phyloP scores from a whole-genome alignment of 2,888 invertebrate species.

The Parnassius apollo region DNA sequence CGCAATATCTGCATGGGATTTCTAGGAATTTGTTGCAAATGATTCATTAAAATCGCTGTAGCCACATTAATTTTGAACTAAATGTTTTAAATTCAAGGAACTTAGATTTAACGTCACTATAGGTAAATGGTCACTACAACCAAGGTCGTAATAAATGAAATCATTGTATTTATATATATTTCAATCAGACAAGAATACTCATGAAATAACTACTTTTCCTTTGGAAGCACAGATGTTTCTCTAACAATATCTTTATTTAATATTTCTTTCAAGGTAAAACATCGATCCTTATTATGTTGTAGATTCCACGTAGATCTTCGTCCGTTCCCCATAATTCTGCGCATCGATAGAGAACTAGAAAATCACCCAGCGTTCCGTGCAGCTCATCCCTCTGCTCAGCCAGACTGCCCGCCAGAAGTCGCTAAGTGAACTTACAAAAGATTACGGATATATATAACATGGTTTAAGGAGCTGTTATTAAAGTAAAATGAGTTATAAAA shows the following conservation, averaged over 20 bases:
- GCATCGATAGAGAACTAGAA: slow-evolving; percentile 92
- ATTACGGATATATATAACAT: not conserved
- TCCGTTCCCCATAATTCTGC: slow-evolving; percentile 92
- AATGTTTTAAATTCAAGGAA: no score
- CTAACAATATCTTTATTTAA: not conserved
- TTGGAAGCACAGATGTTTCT: no score
- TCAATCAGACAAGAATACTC: no score
- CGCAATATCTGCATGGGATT: no score
- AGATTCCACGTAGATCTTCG: slow-evolving; percentile 96
- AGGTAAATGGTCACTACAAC: no score
- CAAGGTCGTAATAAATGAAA: no score
- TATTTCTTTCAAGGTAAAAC: not conserved
- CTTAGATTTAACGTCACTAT: no score
- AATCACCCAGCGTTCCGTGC: slow-evolving; percentile 94
- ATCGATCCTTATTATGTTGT: slow-evolving; percentile 19
- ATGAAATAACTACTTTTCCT: no score
- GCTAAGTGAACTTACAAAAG: slow-evolving; percentile 80
- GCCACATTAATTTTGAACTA: no score
- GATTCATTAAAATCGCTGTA: no score
- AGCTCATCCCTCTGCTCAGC: slow-evolving; percentile 95
- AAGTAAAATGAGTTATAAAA: not conserved
- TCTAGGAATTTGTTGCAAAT: no score
- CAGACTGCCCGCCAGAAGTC: slow-evolving; percentile 95
- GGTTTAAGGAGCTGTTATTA: not conserved
- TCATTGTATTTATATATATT: no score